These are phyloP conservation scores for Coelopa pilipes DNA, from an alignment of 2,888 invertebrate species.

Conservation along the genomic window DNA sequence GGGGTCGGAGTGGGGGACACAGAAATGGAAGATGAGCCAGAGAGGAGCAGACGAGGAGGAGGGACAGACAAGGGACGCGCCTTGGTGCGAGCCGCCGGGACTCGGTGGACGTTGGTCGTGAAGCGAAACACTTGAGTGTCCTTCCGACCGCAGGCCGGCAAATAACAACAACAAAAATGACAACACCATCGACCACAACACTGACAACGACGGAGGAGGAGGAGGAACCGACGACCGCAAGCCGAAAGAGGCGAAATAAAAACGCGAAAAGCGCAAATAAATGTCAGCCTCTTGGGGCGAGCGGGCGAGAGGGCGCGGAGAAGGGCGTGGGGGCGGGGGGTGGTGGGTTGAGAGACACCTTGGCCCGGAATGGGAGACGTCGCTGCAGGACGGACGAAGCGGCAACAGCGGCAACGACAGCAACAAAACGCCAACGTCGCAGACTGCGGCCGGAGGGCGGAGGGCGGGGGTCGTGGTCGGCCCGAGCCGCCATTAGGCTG, in stretches of 20 bases:
- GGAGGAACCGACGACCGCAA: background rate
- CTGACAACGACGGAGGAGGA: no score
- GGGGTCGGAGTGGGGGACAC: background rate
- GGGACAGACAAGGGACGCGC: background rate
- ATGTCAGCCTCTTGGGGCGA: slow-evolving; percentile 1
- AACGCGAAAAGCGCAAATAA: slow-evolving; percentile 22
- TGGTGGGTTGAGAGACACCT: slow-evolving; percentile 50
- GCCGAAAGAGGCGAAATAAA: background rate
- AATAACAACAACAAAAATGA: background rate
- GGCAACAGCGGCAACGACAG: slow-evolving; percentile 15
- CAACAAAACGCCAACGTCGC: slow-evolving; percentile 38
- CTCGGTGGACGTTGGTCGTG: no score
- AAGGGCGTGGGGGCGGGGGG: no score
- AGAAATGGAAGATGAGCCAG: background rate
- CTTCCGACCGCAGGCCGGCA: no score
- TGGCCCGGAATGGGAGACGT: slow-evolving; percentile 53
- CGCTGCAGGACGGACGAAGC: background rate
- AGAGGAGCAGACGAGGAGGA: background rate
- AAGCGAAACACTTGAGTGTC: no score
- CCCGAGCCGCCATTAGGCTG: slow-evolving; percentile 16
- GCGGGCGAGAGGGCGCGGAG: background rate
- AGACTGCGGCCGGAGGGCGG: slow-evolving; percentile 12
- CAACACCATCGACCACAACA: slow-evolving; percentile 24
- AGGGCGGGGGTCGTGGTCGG: background rate
- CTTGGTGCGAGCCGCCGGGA: no score